These are phyloP conservation scores for Samia ricini DNA, from an alignment of 1,140 invertebrate genomes.

Conservation along the genomic window DNA sequence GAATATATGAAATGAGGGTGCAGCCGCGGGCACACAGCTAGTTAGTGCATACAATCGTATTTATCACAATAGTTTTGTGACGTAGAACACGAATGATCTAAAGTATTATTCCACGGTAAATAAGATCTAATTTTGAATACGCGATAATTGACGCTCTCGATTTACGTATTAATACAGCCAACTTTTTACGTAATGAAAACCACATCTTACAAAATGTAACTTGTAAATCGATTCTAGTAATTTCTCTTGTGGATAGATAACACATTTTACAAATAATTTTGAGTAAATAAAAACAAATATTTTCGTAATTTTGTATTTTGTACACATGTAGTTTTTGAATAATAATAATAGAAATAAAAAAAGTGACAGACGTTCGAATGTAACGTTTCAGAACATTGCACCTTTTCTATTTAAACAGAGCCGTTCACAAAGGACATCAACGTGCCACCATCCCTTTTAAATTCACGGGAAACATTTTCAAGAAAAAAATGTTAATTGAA, in stretches of 20 bases:
- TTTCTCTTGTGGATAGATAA: too few relatives aligned
- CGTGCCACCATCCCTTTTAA: conserved; percentile 13
- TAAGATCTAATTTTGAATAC: not conserved
- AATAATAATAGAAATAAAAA: not conserved
- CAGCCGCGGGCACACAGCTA: too few relatives aligned
- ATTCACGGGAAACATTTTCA: conserved; percentile 23
- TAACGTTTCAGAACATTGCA: conserved; percentile 15
- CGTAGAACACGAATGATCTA: not conserved
- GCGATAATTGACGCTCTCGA: not conserved
- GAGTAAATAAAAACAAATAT: too few relatives aligned
- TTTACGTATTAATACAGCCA: not conserved
- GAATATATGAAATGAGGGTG: too few relatives aligned
- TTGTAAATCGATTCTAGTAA: too few relatives aligned
- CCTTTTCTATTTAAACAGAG: conserved; percentile 22
- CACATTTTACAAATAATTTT: too few relatives aligned
- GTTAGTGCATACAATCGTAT: too few relatives aligned
- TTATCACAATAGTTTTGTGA: not conserved
- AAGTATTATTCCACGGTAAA: not conserved
- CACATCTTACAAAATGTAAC: not conserved
- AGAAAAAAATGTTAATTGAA: conserved; percentile 28
- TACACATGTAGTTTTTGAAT: too few relatives aligned
- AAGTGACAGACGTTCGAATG: not conserved
- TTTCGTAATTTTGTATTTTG: too few relatives aligned
- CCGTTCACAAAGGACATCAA: conserved; percentile 23
- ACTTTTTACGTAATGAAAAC: not conserved